phyloP scores from a whole-genome alignment of 2,113 vertebrate genomes.

The Plectropomus leopardus region DNA sequence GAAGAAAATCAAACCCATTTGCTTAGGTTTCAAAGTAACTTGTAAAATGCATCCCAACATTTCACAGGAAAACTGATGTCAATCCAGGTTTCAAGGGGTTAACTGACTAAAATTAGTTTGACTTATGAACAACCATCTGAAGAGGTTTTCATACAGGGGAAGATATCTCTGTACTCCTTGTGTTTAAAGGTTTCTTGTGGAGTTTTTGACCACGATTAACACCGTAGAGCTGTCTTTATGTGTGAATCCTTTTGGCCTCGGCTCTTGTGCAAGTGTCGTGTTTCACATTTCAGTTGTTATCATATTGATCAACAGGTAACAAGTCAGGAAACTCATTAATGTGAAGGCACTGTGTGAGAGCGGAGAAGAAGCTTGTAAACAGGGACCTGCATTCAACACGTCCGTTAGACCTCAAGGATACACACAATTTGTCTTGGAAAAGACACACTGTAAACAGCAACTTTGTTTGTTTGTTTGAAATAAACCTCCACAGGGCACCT shows the following conservation, averaged over 20 bases:
- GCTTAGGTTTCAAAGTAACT: no score
- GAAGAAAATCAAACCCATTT: no score
- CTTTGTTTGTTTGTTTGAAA: neutral
- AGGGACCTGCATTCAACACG: neutral
- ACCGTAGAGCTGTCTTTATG: neutral
- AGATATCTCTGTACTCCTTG: neutral
- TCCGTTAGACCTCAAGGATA: no score
- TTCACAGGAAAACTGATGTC: no score
- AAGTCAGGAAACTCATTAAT: neutral
- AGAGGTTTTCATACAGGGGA: neutral
- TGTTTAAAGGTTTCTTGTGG: neutral
- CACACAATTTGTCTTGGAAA: no score
- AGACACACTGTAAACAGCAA: neutral
- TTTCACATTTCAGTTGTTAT: neutral
- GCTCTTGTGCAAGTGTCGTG: neutral
- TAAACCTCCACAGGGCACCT: no score
- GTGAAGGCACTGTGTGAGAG: neutral
- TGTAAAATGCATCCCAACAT: no score
- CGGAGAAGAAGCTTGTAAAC: neutral
- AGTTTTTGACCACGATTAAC: neutral
- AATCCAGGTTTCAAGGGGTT: no score
- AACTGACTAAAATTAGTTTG: neutral
- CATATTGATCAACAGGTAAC: neutral
- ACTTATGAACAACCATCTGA: neutral
- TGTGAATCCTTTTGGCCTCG: neutral